Conservation (phyloP, 53 echinoderm and acorn worm genomes). For the Echinarachnius parma region DNA sequence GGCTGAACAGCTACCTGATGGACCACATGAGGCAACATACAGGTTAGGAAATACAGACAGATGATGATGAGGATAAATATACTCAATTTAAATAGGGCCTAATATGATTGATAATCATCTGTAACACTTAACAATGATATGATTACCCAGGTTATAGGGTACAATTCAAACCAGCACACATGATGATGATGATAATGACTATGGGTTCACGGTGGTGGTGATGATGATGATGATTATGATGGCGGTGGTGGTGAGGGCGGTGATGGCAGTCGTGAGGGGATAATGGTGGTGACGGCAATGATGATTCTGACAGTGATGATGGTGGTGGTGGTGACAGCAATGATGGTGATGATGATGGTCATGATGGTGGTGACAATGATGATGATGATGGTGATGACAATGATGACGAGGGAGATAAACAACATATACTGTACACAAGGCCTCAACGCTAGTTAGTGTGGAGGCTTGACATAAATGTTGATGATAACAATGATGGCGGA, state of each 20-base stretch:
- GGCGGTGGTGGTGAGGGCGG: background rate
- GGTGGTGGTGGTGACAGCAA: background rate
- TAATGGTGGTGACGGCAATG: background rate
- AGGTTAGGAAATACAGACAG: too few relatives aligned
- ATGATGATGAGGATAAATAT: too few relatives aligned
- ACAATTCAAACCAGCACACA: too few relatives aligned
- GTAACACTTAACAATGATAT: too few relatives aligned
- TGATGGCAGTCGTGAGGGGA: background rate
- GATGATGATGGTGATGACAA: background rate
- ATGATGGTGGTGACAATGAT: background rate
- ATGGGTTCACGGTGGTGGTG: background rate
- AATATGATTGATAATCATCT: too few relatives aligned
- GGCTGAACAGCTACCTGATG: constrained; percentile 62
- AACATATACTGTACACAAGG: too few relatives aligned
- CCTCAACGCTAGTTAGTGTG: too few relatives aligned
- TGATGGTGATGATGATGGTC: constrained; percentile 10
- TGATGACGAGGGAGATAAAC: background rate
- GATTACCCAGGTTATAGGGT: too few relatives aligned
- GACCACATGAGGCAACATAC: constrained; percentile 79
- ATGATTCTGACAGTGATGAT: background rate
- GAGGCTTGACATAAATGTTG: background rate
- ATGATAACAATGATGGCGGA: background rate
- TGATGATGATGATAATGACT: background rate
- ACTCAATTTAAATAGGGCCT: too few relatives aligned
- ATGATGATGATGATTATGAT: constrained; percentile 5